Evolutionary conservation across 2,888 invertebrate genomes (phyloP), one percentile per base, ranked within the genome.

Genomic region (Argyresthia goedartella): DNA sequence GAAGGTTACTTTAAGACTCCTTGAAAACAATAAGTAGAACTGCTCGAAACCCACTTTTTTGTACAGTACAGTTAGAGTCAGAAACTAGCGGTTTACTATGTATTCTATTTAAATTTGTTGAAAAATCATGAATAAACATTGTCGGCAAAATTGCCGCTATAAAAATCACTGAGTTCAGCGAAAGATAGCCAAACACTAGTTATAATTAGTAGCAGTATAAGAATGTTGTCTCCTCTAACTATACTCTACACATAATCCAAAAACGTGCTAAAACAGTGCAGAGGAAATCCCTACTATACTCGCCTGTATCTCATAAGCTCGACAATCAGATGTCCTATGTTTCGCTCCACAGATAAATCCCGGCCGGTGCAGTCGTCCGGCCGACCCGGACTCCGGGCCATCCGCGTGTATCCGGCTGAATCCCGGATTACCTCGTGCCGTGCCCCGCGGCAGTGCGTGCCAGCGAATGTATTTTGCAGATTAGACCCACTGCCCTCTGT

Each of bases 401-500:
- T 66, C 64, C 66, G 66, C 25, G 61, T 61, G 63, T 50, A 44
- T 63, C 67, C 71, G 72, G 76, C 67, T 73, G 69, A 69, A 73
- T 65, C 63, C 65, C 36, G 51, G 51, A 49, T 52, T 49, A 44
- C 43, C 49, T 35, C 35, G 48, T 13, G 25, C 14, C 41, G 41
- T 33, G 50, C 34, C 51, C 58, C 67, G 64, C 60, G 65, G 61
- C 58, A 57, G 73, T 60, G 68, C 85, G 85, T 85, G 85, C 69
- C 80, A 63, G 57, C 68, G 84, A 84, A 84, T 70, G 57, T 64
- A 66, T 58, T 63, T 59, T 64, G 46, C 75, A 75, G 82, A 86
- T 86, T 86, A 85, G 75, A 57, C 71, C 67, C 66, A 68, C 71
- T 76, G 77, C 73, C 80, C 77, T 75, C 63, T 69, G 70, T 70